phyloP scores from a whole-genome alignment of 2,113 vertebrate species.

The Corythaeola cristata region DNA sequence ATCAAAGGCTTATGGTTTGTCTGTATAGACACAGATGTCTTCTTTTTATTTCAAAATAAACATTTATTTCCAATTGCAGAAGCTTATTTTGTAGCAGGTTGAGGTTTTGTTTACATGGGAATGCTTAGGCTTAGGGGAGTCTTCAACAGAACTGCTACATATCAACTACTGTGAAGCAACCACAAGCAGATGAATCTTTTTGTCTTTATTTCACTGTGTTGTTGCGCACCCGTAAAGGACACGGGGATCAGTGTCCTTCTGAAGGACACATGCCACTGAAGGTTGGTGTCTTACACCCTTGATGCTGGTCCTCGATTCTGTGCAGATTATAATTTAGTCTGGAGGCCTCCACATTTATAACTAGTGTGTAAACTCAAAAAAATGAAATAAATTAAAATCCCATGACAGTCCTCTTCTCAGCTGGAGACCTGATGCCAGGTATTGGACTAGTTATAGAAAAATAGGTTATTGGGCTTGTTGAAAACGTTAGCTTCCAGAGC shows the following conservation, averaged over 20 bases:
- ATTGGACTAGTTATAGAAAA: neutral
- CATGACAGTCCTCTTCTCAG: neutral
- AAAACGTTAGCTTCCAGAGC: neutral
- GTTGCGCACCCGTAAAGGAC: neutral
- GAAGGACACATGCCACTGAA: rapidly evolving
- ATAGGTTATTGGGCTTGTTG: neutral
- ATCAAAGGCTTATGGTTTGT: conserved; percentile 27
- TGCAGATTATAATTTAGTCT: neutral
- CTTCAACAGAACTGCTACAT: neutral
- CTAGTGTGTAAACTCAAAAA: neutral
- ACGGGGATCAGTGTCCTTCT: neutral
- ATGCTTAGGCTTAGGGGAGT: neutral
- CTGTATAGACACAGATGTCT: neutral
- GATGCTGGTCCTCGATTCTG: neutral
- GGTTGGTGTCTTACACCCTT: neutral
- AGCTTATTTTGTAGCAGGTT: neutral
- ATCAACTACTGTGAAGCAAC: neutral
- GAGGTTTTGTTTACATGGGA: conserved; percentile 19
- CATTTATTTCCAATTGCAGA: conserved; percentile 12
- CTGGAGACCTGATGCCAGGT: neutral
- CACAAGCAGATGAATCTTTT: neutral
- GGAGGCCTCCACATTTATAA: neutral
- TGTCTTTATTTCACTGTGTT: neutral
- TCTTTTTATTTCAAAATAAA: conserved; percentile 37
- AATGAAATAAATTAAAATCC: neutral